Evolutionary conservation across 2,888 invertebrate genomes (phyloP).

Genomic region (Cotesia congregata): DNA sequence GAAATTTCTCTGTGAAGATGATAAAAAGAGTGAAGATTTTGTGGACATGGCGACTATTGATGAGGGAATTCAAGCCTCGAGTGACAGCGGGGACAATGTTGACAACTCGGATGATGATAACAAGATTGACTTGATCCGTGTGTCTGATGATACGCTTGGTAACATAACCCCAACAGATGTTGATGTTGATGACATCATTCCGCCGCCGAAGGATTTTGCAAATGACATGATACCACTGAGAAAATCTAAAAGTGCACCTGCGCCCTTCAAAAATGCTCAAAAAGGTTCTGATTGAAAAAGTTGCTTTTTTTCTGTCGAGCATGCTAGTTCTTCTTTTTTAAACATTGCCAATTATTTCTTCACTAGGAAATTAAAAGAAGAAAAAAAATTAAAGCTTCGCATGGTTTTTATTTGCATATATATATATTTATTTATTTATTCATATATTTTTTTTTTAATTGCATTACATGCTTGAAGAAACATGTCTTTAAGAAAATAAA

Average conservation of each 20-base stretch:
- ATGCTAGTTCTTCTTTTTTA: conserved; percentile 39
- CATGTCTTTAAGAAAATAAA: not conserved
- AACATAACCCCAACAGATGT: conserved; percentile 50
- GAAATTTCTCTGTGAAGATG: conserved; percentile 15
- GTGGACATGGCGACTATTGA: conserved; percentile 8
- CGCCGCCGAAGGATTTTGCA: conserved; percentile 64
- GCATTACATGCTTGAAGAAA: not conserved
- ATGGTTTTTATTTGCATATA: conserved; percentile 3
- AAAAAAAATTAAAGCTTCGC: not conserved
- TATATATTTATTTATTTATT: not conserved
- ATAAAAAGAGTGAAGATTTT: not conserved
- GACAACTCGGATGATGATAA: conserved; percentile 50
- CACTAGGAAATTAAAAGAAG: not conserved
- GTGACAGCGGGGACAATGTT: conserved; percentile 49
- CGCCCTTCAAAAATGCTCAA: conserved; percentile 60
- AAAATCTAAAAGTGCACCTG: conserved; percentile 67
- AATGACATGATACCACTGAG: conserved; percentile 61
- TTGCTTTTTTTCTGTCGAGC: conserved; percentile 43
- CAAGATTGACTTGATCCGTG: conserved; percentile 47
- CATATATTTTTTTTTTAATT: not conserved
- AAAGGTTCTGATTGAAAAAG: conserved; percentile 50
- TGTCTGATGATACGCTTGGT: conserved; percentile 50
- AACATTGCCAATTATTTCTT: not conserved
- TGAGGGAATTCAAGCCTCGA: conserved; percentile 42
- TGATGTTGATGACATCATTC: conserved; percentile 59